These are phyloP conservation scores for Sturnira hondurensis DNA, from an alignment of 2,113 vertebrate genomes.

Conservation along the genomic window DNA sequence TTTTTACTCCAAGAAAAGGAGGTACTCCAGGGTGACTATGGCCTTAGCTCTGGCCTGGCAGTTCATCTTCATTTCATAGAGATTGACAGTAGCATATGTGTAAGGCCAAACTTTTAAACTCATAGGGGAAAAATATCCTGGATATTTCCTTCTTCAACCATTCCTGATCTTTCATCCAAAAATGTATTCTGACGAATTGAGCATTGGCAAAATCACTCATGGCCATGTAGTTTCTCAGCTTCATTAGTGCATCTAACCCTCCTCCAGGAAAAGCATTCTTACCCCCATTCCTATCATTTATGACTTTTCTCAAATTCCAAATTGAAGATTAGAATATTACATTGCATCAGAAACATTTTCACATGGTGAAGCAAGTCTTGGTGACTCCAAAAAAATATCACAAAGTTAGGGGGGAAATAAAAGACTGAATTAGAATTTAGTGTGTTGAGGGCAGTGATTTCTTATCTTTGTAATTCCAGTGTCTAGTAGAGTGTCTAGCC, in stretches of 20 bases:
- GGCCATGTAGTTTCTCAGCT: background rate
- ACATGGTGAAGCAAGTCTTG: background rate
- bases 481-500: background rate
- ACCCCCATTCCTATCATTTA: background rate
- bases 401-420: background rate
- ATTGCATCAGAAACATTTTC: slow-evolving; percentile 24
- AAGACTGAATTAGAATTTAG: background rate
- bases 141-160: slow-evolving; percentile 1
- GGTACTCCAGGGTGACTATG: background rate
- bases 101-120: background rate
- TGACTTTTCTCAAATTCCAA: background rate
- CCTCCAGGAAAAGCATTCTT: background rate
- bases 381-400: background rate
- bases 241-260: background rate
- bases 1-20: background rate
- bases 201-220: background rate
- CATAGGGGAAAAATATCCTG: background rate
- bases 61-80: background rate
- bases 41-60: background rate
- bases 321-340: background rate
- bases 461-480: background rate
- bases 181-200: background rate
- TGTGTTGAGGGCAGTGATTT: background rate
- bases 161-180: background rate
- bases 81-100: background rate